Percentiles rank a stretch among this genome's conserved stretches.
Evolutionary conservation across 2,113 vertebrate genomes (phyloP).

Genomic region (Coptodon bakossiorum): DNA sequence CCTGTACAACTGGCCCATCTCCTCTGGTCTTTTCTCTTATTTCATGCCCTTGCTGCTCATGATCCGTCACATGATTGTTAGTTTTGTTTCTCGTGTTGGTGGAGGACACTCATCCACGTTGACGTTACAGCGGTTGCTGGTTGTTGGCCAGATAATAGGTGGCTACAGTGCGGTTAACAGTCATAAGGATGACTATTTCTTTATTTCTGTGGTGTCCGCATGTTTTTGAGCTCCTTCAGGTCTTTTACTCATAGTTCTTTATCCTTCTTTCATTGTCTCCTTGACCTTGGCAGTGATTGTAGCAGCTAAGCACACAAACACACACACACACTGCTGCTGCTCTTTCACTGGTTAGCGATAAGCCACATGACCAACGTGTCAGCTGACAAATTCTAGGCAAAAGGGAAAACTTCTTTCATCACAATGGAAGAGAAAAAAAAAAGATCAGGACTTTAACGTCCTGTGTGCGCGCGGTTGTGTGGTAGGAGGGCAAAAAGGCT

Average conservation of each 20-base stretch:
- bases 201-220: background rate
- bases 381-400: constrained; percentile 60
- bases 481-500: background rate
- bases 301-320: constrained; percentile 34
- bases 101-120: constrained; percentile 19
- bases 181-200: constrained; percentile 21
- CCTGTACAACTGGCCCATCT: background rate
- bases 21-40: background rate
- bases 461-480: background rate
- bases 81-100: background rate
- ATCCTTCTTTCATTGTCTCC: constrained; percentile 13
- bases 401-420: constrained; percentile 58
- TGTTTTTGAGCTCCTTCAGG: background rate
- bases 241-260: background rate
- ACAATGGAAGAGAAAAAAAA: constrained; percentile 16
- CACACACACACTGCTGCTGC: background rate
- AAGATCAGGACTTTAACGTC: background rate
- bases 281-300: constrained; percentile 62
- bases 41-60: background rate
- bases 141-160: constrained; percentile 27
- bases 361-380: constrained; percentile 49
- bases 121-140: constrained; percentile 24
- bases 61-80: background rate
- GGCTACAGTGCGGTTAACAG: constrained; percentile 15
- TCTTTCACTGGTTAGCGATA: constrained; percentile 37